These are phyloP conservation scores for Temnothorax unifasciatus DNA, from an alignment of 2,888 invertebrate genomes.

Conservation along the genomic window DNA sequence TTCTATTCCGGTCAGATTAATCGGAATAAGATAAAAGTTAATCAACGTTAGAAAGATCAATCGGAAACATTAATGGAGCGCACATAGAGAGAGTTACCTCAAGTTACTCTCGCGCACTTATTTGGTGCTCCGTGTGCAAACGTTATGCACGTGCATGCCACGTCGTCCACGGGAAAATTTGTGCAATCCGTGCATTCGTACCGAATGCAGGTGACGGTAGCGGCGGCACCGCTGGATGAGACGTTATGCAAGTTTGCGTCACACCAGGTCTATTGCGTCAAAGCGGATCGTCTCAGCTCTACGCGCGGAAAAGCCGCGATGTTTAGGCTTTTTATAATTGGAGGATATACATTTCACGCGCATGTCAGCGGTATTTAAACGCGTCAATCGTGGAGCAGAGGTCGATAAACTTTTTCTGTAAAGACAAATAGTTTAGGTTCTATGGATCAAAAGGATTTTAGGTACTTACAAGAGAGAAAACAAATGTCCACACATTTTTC, in stretches of 20 bases:
- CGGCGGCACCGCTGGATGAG: conserved; percentile 80
- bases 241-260: conserved; percentile 81
- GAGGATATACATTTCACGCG: conserved; percentile 29
- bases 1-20: neutral
- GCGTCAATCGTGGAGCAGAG: neutral
- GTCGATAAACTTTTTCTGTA: neutral
- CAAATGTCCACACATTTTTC: neutral
- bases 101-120: neutral
- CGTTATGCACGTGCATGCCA: conserved; percentile 53
- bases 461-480: no score
- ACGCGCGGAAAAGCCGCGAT: conserved; percentile 6
- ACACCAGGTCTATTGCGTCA: conserved; percentile 81
- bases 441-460: neutral
- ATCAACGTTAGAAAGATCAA: neutral
- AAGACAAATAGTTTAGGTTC: neutral
- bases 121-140: neutral
- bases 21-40: conserved; percentile 3
- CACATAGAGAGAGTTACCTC: neutral
- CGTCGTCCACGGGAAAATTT: conserved; percentile 68
- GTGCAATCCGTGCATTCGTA: conserved; percentile 82
- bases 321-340: conserved; percentile 31
- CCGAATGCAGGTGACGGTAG: conserved; percentile 82
- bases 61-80: conserved; percentile 2
- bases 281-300: conserved; percentile 74
- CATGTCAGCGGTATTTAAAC: neutral